phyloP scores from a whole-genome alignment of 2,797 vertebrate genomes.

The Cirrhinus molitorella region DNA sequence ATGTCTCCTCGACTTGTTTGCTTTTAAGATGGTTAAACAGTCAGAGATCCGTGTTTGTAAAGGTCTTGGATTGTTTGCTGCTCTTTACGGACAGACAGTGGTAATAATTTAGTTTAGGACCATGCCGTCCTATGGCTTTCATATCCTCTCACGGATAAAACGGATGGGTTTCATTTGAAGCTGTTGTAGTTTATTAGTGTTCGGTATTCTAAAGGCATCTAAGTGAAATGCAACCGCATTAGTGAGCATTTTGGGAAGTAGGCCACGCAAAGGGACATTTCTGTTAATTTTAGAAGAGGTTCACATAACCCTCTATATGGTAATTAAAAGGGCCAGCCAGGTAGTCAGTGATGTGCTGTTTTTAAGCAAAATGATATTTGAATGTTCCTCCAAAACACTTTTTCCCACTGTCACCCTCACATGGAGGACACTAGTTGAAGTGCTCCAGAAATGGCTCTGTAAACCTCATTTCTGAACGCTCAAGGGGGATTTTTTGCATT shows the following conservation, averaged over 20 bases:
- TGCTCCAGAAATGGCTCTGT: too few species aligned
- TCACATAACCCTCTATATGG: too few species aligned
- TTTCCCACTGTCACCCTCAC: too few species aligned
- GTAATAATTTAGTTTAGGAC: background rate
- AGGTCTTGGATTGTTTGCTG: background rate
- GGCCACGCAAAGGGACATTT: background rate
- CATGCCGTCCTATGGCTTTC: background rate
- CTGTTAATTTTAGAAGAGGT: background rate
- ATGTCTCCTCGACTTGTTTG: constrained; percentile 34
- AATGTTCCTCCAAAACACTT: too few species aligned
- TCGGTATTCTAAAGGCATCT: background rate
- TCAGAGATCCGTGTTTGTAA: constrained; percentile 6
- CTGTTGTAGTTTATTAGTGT: background rate
- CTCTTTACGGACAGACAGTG: constrained; percentile 7
- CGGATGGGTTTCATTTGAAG: background rate
- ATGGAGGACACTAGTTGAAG: too few species aligned
- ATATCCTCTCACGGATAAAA: background rate
- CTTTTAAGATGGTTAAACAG: constrained; percentile 21
- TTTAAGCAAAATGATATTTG: too few species aligned
- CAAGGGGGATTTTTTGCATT: too few species aligned
- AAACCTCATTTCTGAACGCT: too few species aligned
- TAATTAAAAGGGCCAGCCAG: too few species aligned
- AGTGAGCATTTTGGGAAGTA: background rate
- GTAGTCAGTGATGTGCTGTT: too few species aligned
- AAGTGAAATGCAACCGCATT: background rate